Conservation (phyloP, 2,888 invertebrate genomes). For the Chesias legatella region DNA sequence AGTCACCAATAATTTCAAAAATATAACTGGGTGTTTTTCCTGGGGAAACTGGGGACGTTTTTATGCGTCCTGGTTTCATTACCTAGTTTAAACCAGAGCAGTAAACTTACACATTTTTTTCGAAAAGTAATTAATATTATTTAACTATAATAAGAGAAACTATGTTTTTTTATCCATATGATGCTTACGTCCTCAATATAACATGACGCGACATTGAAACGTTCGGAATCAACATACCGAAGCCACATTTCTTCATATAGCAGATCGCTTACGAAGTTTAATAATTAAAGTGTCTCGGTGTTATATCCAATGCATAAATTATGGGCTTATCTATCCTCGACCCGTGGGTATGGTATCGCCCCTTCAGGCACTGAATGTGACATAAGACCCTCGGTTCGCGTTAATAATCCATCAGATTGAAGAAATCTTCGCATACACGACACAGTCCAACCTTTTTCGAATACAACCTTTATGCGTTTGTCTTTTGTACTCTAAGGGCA, state of each 20-base stretch:
- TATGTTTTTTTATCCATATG: too few species aligned
- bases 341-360: conserved; percentile 37
- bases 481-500: conserved; percentile 41
- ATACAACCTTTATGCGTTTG: conserved; percentile 29
- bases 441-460: conserved; percentile 35
- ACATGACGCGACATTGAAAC: too few species aligned
- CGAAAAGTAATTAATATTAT: too few species aligned
- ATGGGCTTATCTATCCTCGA: conserved; percentile 55
- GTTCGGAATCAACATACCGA: neutral
- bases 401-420: conserved; percentile 67
- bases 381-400: conserved; percentile 42
- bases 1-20: too few species aligned
- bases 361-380: conserved; percentile 45
- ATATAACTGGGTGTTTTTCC: too few species aligned
- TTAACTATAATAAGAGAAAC: too few species aligned
- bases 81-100: too few species aligned
- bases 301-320: conserved; percentile 59
- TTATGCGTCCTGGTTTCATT: too few species aligned
- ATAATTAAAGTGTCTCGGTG: conserved; percentile 36
- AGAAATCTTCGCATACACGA: conserved; percentile 51
- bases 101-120: too few species aligned
- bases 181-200: too few species aligned
- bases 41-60: too few species aligned
- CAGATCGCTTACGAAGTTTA: conserved; percentile 22
- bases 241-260: conserved; percentile 13